These are phyloP conservation scores for Phengaris arion DNA, from an alignment of 2,888 invertebrate genomes.

Conservation along the genomic window DNA sequence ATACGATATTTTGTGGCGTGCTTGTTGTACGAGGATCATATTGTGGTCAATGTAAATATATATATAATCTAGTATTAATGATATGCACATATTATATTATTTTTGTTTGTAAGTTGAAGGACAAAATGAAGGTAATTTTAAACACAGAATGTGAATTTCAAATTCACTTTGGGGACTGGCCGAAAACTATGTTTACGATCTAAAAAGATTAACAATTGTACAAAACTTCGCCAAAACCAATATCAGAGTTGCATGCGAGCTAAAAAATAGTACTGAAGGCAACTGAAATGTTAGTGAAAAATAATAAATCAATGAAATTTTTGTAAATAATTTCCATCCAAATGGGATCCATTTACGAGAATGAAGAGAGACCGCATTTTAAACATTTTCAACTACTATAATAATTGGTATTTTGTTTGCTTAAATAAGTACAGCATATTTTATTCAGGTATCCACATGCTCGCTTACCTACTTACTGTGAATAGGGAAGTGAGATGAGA, in stretches of 20 bases:
- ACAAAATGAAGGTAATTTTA: neutral
- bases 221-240: too few species aligned
- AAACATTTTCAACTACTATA: neutral
- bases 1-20: neutral
- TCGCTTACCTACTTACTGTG: neutral
- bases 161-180: too few species aligned
- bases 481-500: conserved; percentile 9
- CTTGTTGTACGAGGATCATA: neutral
- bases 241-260: too few species aligned
- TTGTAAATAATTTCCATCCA: too few species aligned
- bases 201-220: too few species aligned
- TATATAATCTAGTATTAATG: neutral
- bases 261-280: too few species aligned
- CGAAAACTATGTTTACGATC: too few species aligned
- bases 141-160: too few species aligned
- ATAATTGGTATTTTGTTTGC: neutral
- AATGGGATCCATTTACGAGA: too few species aligned
- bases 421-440: neutral
- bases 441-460: neutral
- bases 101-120: neutral
- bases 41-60: conserved; percentile 2
- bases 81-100: neutral
- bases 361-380: too few species aligned
- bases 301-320: too few species aligned
- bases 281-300: too few species aligned